A percentile compares a stretch with the other conserved stretches of the same genome.
These are phyloP conservation scores for Enteromius anoplus DNA, from an alignment of 2,797 vertebrate genomes.

Conservation along the genomic window DNA sequence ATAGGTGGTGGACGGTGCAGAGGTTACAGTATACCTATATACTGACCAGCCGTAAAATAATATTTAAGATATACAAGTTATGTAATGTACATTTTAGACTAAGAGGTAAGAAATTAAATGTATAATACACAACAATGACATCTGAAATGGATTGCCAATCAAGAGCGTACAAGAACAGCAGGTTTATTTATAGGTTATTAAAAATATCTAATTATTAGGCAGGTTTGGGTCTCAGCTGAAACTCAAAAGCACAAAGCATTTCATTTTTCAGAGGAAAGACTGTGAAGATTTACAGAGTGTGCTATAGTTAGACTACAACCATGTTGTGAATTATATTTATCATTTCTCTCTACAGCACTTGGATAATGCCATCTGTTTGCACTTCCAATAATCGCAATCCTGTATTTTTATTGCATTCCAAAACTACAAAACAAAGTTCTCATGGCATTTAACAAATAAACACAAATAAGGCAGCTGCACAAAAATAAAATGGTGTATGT, in stretches of 20 bases:
- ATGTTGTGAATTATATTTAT: not conserved
- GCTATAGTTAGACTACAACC: not conserved
- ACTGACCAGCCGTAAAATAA: not conserved
- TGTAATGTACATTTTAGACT: not conserved
- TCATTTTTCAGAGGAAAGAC: not conserved
- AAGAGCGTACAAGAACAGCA: not conserved
- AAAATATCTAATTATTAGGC: not conserved
- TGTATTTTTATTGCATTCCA: not conserved
- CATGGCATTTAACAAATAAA: not conserved
- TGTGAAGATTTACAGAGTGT: not conserved
- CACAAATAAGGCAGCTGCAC: not conserved
- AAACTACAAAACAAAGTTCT: not conserved
- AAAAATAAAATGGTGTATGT: not conserved
- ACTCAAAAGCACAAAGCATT: not conserved
- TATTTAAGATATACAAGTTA: not conserved
- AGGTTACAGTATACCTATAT: not conserved
- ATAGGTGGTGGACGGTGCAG: conserved; percentile 10
- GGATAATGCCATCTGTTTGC: not conserved
- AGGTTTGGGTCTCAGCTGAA: not conserved
- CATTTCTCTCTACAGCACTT: not conserved
- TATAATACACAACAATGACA: not conserved
- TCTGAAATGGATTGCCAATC: not conserved
- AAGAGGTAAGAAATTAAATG: not conserved
- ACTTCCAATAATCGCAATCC: not conserved
- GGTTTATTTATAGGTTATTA: not conserved